Base-by-base conservation (phyloP, 2,888 invertebrate genomes). In the Teleogryllus oceanicus region DNA sequence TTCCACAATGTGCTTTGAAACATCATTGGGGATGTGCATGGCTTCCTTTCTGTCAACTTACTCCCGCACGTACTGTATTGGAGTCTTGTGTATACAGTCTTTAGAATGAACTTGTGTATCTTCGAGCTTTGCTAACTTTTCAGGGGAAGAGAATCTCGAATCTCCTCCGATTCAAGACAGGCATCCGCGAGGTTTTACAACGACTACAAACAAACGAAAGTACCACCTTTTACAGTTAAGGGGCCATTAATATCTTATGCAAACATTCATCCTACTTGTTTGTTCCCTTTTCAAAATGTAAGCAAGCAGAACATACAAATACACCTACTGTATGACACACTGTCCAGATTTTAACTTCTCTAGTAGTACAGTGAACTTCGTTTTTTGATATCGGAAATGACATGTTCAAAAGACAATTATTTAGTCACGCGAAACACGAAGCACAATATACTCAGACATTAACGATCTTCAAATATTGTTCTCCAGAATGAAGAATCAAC, bases 201-300 rank as follows among this genome's bases (percentile, higher is more conserved):
- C 16, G 13, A 13, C 16, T 62, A 62, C 62, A 62, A 62, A 62
- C 62, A 62, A n/a, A 62, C 62, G 13, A 62, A 62, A 62, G 62
- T n/a, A 62, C 62, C 62, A n/a, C 62, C 13, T 62, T n/a, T n/a
- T 62, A 62, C 62, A 62, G 62, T 62, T 62, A 62, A 62, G 62
- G 62, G n/a, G 62, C 62, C 62, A 62, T 62, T 62, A 62, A 62
- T 62, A 62, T 62, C 62, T n/a, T 62, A 62, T 13, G 13, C n/a
- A 13, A 62, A 62, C 62, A 62, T 62, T 62, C 62, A 18, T 62
- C n/a, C 12, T n/a, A 62, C 62, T 62, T 62, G 62, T 62, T 62
- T 62, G 62, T n/a, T 62, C n/a, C 16, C 62, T 62, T 18, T 62
- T n/a, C 13, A 1, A 62, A 62, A 62, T 37, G 37, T 37, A 37